A percentile compares a stretch with the other conserved stretches of the same genome.
Conservation (phyloP, 2,888 invertebrate species). For the Orchesellides sinensis region DNA sequence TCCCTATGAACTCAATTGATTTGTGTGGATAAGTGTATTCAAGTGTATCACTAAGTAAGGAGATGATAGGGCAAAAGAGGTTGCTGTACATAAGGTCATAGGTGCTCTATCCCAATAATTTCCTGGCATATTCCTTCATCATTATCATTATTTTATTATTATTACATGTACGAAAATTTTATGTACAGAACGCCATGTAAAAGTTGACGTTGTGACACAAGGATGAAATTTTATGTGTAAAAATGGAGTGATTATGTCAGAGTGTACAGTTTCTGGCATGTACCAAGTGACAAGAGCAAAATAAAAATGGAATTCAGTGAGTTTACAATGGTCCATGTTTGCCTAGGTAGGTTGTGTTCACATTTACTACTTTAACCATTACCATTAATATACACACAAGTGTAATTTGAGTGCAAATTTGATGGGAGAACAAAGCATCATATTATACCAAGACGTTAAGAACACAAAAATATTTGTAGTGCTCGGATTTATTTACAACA, state of each 20-base stretch:
- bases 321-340: conserved; percentile 1
- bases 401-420: neutral
- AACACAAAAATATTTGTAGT: no score
- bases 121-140: conserved; percentile 53
- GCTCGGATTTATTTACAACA: no score
- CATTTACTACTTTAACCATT: neutral
- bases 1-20: conserved; percentile 64
- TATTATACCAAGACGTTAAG: no score
- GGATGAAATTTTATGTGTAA: no score
- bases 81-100: conserved; percentile 64
- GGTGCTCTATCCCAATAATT: conserved; percentile 58
- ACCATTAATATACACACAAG: neutral
- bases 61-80: conserved; percentile 62
- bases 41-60: conserved; percentile 65
- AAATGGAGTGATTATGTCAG: conserved; percentile 61
- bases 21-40: conserved; percentile 67
- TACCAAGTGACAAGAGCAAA: conserved; percentile 61
- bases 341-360: conserved; percentile 6
- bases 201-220: conserved; percentile 61
- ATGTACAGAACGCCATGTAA: conserved; percentile 31
- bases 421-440: no score
- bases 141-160: conserved; percentile 52
- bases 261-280: conserved; percentile 49
- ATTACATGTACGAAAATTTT: conserved; percentile 47
- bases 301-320: conserved; percentile 43